phyloP scores from a whole-genome alignment of 2,888 invertebrate genomes.

The Ophioninae sp. region DNA sequence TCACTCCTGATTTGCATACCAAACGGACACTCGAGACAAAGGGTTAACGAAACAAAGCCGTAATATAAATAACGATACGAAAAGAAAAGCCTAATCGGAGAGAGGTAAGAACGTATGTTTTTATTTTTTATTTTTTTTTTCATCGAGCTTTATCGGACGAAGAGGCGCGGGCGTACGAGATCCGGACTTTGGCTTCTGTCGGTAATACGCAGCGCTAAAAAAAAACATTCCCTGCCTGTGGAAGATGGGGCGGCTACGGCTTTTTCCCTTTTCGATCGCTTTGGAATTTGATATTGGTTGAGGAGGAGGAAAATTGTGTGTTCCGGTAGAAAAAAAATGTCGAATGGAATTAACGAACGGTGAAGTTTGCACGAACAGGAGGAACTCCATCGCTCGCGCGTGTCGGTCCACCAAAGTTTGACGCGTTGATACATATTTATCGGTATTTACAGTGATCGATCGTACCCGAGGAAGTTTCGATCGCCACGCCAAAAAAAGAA shows the following conservation, averaged over 20 bases:
- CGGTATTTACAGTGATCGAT: slow-evolving; percentile 21
- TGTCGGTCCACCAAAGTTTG: not conserved
- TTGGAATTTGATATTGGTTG: not conserved
- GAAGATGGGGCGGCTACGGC: not conserved
- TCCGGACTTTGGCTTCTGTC: not conserved
- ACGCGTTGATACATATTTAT: not conserved
- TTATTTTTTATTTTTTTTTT: slow-evolving; percentile 1
- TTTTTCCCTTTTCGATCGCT: not conserved
- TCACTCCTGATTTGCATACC: slow-evolving; percentile 47
- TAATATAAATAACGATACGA: not conserved
- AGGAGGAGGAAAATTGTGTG: not conserved
- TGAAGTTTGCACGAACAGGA: not conserved
- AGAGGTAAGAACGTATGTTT: slow-evolving; percentile 45
- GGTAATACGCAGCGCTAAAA: not conserved
- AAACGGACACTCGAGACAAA: slow-evolving; percentile 25
- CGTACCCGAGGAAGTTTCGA: not conserved
- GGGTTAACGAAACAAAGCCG: not conserved
- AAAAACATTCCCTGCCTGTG: not conserved
- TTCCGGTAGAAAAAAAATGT: not conserved
- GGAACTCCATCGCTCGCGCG: not conserved
- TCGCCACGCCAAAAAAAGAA: not conserved
- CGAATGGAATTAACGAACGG: not conserved
- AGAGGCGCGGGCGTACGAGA: not conserved
- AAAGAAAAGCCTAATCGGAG: slow-evolving; percentile 14
- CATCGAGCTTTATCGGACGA: slow-evolving; percentile 1